Conservation (phyloP, 2,888 invertebrate species). For the Pedicia rivosa region DNA sequence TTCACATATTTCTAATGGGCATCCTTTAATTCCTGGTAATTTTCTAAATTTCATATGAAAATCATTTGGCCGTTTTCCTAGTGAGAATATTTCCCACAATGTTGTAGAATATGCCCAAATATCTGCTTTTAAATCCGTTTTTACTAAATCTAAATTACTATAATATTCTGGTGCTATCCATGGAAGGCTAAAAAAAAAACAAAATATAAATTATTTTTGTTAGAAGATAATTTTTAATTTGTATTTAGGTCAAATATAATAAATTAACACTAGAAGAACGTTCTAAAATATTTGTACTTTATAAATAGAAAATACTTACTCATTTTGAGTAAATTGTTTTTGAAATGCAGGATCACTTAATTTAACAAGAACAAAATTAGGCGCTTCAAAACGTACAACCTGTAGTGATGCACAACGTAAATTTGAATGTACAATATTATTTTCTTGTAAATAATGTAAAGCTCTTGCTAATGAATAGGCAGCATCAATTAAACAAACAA, state of each 20-base stretch:
- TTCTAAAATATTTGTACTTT: too few relatives aligned
- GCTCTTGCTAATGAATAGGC: conserved; percentile 68
- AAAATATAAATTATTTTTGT: conserved; percentile 4
- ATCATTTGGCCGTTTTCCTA: conserved; percentile 40
- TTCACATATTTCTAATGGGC: conserved; percentile 57
- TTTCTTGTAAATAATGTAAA: conserved; percentile 71
- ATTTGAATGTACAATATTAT: conserved; percentile 67
- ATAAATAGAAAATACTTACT: conserved; percentile 38
- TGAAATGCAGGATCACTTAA: conserved; percentile 69
- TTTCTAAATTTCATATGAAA: conserved; percentile 31
- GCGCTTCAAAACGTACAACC: conserved; percentile 50
- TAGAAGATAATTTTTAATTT: conserved; percentile 4
- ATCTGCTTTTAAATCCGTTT: conserved; percentile 55
- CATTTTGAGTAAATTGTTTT: conserved; percentile 38
- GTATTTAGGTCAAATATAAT: conserved; percentile 8
- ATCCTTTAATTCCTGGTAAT: conserved; percentile 45
- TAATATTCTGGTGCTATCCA: conserved; percentile 84
- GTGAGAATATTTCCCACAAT: conserved; percentile 81
- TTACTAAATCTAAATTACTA: conserved; percentile 45
- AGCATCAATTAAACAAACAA: conserved; percentile 65
- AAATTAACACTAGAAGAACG: conserved; percentile 1
- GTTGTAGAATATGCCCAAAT: conserved; percentile 89
- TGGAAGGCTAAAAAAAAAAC: conserved; percentile 45
- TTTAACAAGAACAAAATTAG: conserved; percentile 54
- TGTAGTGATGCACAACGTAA: conserved; percentile 69